Evolutionary conservation across 2,888 invertebrate genomes (phyloP), one percentile per base, ranked within the genome.

Genomic region (Stenodera caucasica): DNA sequence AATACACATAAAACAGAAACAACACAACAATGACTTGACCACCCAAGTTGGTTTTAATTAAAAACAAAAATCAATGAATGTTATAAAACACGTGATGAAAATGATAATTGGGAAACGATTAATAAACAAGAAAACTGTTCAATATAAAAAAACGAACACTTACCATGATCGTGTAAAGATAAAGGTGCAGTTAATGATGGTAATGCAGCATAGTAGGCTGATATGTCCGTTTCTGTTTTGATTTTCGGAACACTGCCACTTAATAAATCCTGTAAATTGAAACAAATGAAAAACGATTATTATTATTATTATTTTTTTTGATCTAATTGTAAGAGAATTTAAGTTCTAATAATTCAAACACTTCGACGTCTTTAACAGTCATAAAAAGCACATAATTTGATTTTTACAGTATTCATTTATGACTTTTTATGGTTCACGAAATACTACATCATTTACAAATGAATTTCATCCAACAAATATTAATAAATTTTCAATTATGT

Each of bases 171-270:
- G 60, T 77, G 75, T 52, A 73, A 62, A 23, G 76, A 70, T 45
- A 76, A 63, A 15, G 75, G 63, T 12, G 76, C 64, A 50, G 71
- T 71, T 53, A 78, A 63, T 12, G 77, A 72, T 33, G 77, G 77
- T 57, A 78, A 66, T 49, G 75, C 66, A 64, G 75, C 66, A 64
- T 77, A 78, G 55, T 66, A 69, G 53, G 69, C 68, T 23, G 62
- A 68, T 26, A 72, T 68, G 60, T 77, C 78, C 49, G 79, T 77
- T 67, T 80, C 79, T 14, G 70, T 71, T 71, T 80, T 80, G 59
- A 80, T 77, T 71, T 79, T 79, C 58, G 76, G 76, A 32, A 79
- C 65, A 54, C 77, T 77, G 9, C 75, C 64, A 8, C 70, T 66
- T 18, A 76, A 58, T 55, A 78, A 68, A 59, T 78, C 77, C 79